Evolutionary conservation across 2,113 vertebrate species (phyloP), one percentile per base, ranked within the genome.

Genomic region (Dicaeum eximium): DNA sequence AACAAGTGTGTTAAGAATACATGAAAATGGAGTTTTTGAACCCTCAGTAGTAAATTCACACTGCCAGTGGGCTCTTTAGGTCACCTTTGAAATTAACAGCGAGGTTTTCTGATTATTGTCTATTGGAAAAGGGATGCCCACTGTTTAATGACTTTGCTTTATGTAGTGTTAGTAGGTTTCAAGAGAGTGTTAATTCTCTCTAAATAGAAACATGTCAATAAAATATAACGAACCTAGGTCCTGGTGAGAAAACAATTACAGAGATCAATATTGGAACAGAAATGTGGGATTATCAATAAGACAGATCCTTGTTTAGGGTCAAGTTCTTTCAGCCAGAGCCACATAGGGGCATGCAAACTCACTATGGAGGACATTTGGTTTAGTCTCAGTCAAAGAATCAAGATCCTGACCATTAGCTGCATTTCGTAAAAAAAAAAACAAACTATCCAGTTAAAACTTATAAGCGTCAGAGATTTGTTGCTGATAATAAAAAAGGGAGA

Each of bases 291-390:
- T 66, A 58, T 79, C 11, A 6, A 38, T 75, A 38, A 77, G 15
- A 22, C 11, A 28, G 13, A 67, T 54, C 5, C 15, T 28, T 30
- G 6, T 20, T 28, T 27, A 47, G 50, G 21, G 21, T n/a, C 24
- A 78, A 20, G 11, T 86, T 60, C 10, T 48, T 40, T 65, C 13
- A 62, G n/a, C 11, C 15, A 48, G 35, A 71, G 27, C 15, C 45
- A 27, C 9, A 25, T 7, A 60, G 7, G 2, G 0, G 1, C 24
- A 14, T 40, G 44, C 2, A 82, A 47, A 54, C 20, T 58, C 57
- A 38, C 17, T 66, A 1, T 58, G 35, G 47, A 73, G 23, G 10
- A 38, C 4, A 37, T 21, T 19, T 6, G 5, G 27, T 40, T 79
- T 50, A 81, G 19, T 15, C 4, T 30, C n/a, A 71, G 12, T 8